Conservation (phyloP, 2,113 vertebrate genomes). For the Anhinga anhinga region DNA sequence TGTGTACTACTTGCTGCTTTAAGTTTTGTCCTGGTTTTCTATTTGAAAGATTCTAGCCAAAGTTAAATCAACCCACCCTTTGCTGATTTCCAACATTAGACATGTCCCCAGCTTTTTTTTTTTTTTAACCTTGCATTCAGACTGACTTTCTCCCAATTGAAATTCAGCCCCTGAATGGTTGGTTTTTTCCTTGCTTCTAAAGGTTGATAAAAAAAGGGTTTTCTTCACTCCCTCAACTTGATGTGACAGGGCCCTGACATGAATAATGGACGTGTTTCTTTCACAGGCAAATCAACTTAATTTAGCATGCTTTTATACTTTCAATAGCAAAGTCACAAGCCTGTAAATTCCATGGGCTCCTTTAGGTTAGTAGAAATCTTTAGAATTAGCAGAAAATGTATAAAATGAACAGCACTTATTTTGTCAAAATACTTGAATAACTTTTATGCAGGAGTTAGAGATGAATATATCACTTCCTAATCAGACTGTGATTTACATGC, state of each 20-base stretch:
- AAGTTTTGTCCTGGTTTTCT: slow-evolving; percentile 70
- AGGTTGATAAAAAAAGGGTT: slow-evolving; percentile 93
- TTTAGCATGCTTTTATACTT: slow-evolving; percentile 95
- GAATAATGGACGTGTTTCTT: slow-evolving; percentile 98
- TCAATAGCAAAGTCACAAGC: slow-evolving; percentile 93
- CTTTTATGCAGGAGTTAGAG: slow-evolving; percentile 76
- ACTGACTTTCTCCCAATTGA: slow-evolving; percentile 94
- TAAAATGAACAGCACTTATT: slow-evolving; percentile 83
- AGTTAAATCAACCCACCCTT: slow-evolving; percentile 84
- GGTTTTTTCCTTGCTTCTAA: slow-evolving; percentile 91
- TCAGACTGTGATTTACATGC: slow-evolving; percentile 78
- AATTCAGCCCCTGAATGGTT: slow-evolving; percentile 94
- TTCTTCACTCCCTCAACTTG: slow-evolving; percentile 98
- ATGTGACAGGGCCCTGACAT: slow-evolving; percentile 99
- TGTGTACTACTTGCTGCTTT: slow-evolving; percentile 58
- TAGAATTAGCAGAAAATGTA: slow-evolving; percentile 87
- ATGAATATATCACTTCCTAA: slow-evolving; percentile 81
- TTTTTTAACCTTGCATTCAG: slow-evolving; percentile 85
- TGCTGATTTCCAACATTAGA: slow-evolving; percentile 86
- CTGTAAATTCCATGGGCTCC: slow-evolving; percentile 94
- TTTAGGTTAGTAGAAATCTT: slow-evolving; percentile 87
- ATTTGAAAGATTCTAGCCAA: slow-evolving; percentile 76
- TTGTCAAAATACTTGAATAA: slow-evolving; percentile 82
- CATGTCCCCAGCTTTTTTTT: slow-evolving; percentile 78
- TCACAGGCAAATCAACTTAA: slow-evolving; percentile 99